Conservation (phyloP, 2,113 vertebrate species). For the Indicator maculatus region DNA sequence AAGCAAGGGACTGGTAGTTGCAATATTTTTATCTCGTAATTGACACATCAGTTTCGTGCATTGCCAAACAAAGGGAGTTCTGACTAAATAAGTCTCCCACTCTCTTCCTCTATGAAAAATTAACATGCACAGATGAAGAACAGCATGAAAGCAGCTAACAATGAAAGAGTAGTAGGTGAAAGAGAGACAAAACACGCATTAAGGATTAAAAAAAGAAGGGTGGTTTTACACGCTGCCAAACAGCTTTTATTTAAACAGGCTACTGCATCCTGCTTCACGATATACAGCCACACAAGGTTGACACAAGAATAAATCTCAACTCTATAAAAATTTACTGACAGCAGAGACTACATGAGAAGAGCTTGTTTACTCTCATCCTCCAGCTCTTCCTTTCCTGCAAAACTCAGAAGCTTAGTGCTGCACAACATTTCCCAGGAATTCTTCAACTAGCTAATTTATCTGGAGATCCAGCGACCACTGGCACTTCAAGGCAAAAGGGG, state of each 20-base stretch:
- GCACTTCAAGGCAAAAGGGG: neutral
- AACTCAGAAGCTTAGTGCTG: neutral
- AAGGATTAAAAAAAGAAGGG: neutral
- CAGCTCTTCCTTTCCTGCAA: conserved; percentile 14
- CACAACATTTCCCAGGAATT: neutral
- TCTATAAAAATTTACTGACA: conserved; percentile 59
- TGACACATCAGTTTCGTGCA: neutral
- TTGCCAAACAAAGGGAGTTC: conserved; percentile 6
- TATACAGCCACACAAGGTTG: neutral
- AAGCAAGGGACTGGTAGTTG: neutral
- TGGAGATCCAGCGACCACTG: neutral
- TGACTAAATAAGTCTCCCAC: conserved; percentile 28
- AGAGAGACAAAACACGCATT: conserved; percentile 1
- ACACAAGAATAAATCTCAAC: conserved; percentile 52
- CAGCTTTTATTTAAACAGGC: conserved; percentile 34
- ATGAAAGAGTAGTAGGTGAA: neutral
- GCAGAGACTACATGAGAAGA: neutral
- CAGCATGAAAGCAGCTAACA: neutral
- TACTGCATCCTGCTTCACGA: neutral
- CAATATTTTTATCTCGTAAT: neutral
- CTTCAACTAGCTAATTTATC: neutral
- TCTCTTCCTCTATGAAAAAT: conserved; percentile 14
- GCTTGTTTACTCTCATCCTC: conserved; percentile 16
- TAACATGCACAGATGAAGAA: neutral
- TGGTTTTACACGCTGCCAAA: neutral